These are phyloP conservation scores for Odontesthes bonariensis DNA, from an alignment of 2,113 vertebrate species.

Conservation along the genomic window DNA sequence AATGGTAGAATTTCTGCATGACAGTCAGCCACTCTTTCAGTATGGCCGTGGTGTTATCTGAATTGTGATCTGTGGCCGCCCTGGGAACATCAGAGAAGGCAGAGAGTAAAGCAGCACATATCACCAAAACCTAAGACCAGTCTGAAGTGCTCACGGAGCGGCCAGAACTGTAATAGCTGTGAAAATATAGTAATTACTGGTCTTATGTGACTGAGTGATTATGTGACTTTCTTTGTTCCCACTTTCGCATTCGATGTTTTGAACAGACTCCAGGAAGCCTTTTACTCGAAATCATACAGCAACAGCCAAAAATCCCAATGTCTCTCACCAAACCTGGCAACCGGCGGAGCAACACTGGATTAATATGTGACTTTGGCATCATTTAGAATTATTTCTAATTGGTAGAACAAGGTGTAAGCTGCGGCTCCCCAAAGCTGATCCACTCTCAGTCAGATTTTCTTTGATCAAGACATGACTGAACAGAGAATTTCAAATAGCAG, in stretches of 20 bases:
- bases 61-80: slow-evolving; percentile 94
- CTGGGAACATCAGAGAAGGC: slow-evolving; percentile 73
- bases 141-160: too few species aligned
- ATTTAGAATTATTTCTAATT: too few species aligned
- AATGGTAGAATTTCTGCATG: slow-evolving; percentile 86
- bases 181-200: not conserved
- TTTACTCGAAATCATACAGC: not conserved
- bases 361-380: too few species aligned
- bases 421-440: too few species aligned
- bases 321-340: not conserved
- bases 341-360: too few species aligned
- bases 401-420: too few species aligned
- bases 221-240: not conserved
- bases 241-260: not conserved
- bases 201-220: not conserved
- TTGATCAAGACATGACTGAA: too few species aligned
- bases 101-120: not conserved
- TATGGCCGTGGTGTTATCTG: slow-evolving; percentile 89
- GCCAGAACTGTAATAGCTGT: too few species aligned
- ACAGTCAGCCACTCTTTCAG: slow-evolving; percentile 90
- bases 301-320: not conserved
- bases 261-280: not conserved
- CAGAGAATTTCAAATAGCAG: too few species aligned
- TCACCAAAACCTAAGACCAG: not conserved
- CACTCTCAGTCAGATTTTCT: too few species aligned